These are phyloP conservation scores for Orius insidiosus DNA, from an alignment of 1,140 invertebrate species.

Conservation along the genomic window DNA sequence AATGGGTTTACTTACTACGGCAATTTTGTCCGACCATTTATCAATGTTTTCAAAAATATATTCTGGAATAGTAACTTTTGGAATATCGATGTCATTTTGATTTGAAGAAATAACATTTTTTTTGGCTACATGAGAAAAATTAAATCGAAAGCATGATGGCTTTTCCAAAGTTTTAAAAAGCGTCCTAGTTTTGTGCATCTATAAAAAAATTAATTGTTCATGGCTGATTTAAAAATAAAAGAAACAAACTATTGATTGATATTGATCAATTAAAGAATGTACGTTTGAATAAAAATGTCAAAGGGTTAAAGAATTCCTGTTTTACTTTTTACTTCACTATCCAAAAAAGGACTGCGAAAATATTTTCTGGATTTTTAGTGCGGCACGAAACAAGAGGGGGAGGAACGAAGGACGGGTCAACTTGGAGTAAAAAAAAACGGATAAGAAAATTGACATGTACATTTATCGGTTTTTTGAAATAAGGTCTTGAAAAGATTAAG, in stretches of 20 bases:
- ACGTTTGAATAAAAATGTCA: constrained; percentile 3
- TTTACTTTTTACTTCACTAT: too few relatives aligned
- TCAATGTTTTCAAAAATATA: constrained; percentile 42
- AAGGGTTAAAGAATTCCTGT: too few relatives aligned
- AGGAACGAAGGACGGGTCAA: too few relatives aligned
- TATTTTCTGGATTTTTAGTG: too few relatives aligned
- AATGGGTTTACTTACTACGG: constrained; percentile 36
- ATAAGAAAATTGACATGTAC: too few relatives aligned
- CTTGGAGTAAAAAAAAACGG: too few relatives aligned
- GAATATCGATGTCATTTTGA: constrained; percentile 29
- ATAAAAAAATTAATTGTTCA: background rate
- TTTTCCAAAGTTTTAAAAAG: background rate
- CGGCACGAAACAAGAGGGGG: too few relatives aligned
- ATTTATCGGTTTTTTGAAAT: too few relatives aligned
- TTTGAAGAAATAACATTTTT: constrained; percentile 22
- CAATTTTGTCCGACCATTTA: constrained; percentile 35
- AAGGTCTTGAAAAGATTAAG: too few relatives aligned
- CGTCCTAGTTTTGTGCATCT: constrained; percentile 1
- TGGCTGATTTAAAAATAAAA: background rate
- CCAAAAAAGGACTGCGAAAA: too few relatives aligned
- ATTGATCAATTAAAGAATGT: constrained; percentile 4
- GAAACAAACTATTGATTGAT: background rate
- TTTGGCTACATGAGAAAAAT: constrained; percentile 13
- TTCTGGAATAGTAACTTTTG: constrained; percentile 36
- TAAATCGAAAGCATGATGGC: background rate